These are phyloP conservation scores for Amphipoea lucens DNA, from an alignment of 2,888 invertebrate genomes.

Conservation along the genomic window DNA sequence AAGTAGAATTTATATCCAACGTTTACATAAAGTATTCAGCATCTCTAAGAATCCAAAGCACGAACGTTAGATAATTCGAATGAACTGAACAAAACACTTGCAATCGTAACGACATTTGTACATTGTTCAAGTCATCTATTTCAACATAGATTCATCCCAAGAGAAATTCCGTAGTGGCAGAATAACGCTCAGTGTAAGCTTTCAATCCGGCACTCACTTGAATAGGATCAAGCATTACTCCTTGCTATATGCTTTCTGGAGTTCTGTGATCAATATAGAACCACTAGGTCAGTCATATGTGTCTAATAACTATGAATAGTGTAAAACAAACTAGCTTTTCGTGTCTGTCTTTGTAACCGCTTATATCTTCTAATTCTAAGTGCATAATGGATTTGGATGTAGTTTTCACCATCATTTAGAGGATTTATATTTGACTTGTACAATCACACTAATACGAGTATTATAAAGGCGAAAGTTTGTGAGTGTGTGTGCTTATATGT, in stretches of 20 bases:
- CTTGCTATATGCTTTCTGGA: slow-evolving; percentile 48
- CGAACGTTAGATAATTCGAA: slow-evolving; percentile 70
- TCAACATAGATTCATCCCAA: slow-evolving; percentile 75
- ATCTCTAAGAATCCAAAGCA: slow-evolving; percentile 62
- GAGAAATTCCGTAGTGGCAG: slow-evolving; percentile 75
- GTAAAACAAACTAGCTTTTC: background rate
- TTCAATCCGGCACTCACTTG: slow-evolving; percentile 72
- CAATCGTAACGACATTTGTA: slow-evolving; percentile 76
- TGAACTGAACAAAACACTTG: slow-evolving; percentile 67
- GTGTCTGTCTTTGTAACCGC: background rate
- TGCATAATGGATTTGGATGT: background rate
- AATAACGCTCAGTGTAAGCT: slow-evolving; percentile 72
- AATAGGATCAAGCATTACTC: slow-evolving; percentile 67
- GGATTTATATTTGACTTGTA: background rate
- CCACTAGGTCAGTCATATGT: background rate
- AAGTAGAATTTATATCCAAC: slow-evolving; percentile 3
- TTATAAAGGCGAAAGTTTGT: no score
- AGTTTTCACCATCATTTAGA: background rate
- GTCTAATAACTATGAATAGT: background rate
- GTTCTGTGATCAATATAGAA: slow-evolving; percentile 34
- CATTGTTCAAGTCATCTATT: slow-evolving; percentile 74
- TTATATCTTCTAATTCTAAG: background rate
- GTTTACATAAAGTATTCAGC: slow-evolving; percentile 58
- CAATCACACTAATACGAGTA: no score
- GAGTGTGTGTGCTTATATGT: no score